phyloP scores from a whole-genome alignment of 2,888 invertebrate species.

The Cataglyphis rosenhaueri region DNA sequence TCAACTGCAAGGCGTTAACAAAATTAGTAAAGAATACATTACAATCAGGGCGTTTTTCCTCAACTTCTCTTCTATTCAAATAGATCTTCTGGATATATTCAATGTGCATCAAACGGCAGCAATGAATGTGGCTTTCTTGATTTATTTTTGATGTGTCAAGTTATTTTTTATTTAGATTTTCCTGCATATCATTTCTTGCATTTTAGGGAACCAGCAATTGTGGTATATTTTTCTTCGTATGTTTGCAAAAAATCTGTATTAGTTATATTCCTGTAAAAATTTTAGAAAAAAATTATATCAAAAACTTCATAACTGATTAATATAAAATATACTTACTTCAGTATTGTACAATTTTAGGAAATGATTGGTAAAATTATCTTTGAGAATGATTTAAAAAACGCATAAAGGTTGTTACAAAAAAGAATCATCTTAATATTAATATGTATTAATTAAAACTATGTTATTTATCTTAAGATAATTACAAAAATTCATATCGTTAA shows the following conservation, averaged over 20 bases:
- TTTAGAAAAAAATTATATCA: slow-evolving; percentile 42
- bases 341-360: slow-evolving; percentile 12
- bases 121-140: not conserved
- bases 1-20: not conserved
- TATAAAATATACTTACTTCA: slow-evolving; percentile 64
- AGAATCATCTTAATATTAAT: not conserved
- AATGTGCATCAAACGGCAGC: not conserved
- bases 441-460: not conserved
- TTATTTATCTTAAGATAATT: slow-evolving; percentile 21
- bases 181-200: not conserved
- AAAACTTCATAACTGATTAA: slow-evolving; percentile 6
- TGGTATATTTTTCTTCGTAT: slow-evolving; percentile 15
- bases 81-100: not conserved
- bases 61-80: not conserved
- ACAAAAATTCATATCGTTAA: slow-evolving; percentile 44
- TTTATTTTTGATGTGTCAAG: not conserved
- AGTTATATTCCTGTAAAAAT: slow-evolving; percentile 59
- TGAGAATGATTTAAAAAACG: not conserved
- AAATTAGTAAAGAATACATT: not conserved
- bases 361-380: slow-evolving; percentile 33
- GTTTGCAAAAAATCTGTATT: slow-evolving; percentile 45
- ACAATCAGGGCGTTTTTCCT: not conserved
- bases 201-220: not conserved
- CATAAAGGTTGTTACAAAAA: not conserved
- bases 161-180: slow-evolving; percentile 1